Evolutionary conservation across 2,113 vertebrate species (phyloP), one percentile per base, ranked within the genome.

Genomic region (Ammospiza caudacuta): DNA sequence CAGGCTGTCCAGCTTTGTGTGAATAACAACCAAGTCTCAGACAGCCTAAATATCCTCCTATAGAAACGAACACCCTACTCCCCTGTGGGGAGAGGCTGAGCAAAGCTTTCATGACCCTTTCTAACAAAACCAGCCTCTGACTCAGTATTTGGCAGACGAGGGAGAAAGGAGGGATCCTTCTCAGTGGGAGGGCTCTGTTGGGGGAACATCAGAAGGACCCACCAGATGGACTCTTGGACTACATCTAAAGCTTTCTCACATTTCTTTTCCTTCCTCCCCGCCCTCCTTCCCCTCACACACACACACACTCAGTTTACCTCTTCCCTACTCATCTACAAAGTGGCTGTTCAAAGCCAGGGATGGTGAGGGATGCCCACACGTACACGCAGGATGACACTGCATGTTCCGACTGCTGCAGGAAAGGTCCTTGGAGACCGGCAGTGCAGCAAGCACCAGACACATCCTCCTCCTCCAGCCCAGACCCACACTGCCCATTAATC

Each of bases 231-330:
- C 92, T 86, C 76, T 93, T 90, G 92, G 89, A 86, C 80, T 63
- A 94, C 90, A 93, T 97, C 88, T 96, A 93, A 97, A 92, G 96
- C 63, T 95, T 93, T 97, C 96, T 96, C 95, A 94, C 94, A 93
- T 94, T 96, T 93, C 95, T 95, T 83, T 96, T 96, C 96, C 96
- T 96, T 97, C 96, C 96, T 96, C 85, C 70, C 92, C 74, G 4
- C 86, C 91, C 83, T 79, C 74, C 64, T 81, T 52, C 66, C 74
- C 67, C 70, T 12, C 18, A 19, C 43, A 24, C 23, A 19, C 25
- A 14, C 11, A 15, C 62, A 15, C 67, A n/a, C 72, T 91, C 1
- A 2, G 31, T 93, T 95, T 95, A 74, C 88, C 72, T 96, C 86
- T 95, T 92, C 83, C 90, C 47, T 74, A 12, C 61, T 70, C 69